Evolutionary conservation across 2,888 invertebrate species (phyloP).

Genomic region (Poecilus cupreus): DNA sequence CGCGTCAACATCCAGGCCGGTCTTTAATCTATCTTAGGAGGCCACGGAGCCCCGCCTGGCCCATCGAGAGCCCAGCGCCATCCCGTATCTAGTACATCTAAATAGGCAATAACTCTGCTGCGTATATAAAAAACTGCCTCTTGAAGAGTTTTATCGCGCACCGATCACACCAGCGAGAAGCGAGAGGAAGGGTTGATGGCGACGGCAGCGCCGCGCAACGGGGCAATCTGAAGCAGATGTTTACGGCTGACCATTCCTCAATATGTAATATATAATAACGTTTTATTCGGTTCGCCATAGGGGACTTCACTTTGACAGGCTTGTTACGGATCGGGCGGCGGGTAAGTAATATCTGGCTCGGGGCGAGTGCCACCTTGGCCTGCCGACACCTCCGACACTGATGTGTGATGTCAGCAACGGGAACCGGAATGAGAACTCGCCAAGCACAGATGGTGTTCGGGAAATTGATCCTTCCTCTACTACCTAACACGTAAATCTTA

Average conservation of each 20-base stretch:
- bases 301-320: slow-evolving; percentile 58
- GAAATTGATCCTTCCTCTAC: not conserved
- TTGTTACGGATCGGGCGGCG: slow-evolving; percentile 43
- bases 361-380: slow-evolving; percentile 44
- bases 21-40: not conserved
- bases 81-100: slow-evolving; percentile 56
- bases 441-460: slow-evolving; percentile 9
- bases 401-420: not conserved
- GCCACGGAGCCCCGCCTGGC: slow-evolving; percentile 1
- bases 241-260: slow-evolving; percentile 58
- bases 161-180: slow-evolving; percentile 23
- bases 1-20: slow-evolving; percentile 7
- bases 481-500: not conserved
- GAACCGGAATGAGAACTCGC: not conserved
- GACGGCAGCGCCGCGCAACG: slow-evolving; percentile 7
- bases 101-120: slow-evolving; percentile 55
- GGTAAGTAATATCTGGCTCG: not conserved
- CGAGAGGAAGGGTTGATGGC: slow-evolving; percentile 15
- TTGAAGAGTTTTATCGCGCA: slow-evolving; percentile 52
- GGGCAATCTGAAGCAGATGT: too few relatives aligned
- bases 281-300: slow-evolving; percentile 58
- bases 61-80: not conserved
- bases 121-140: slow-evolving; percentile 54
- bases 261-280: slow-evolving; percentile 61
- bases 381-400: slow-evolving; percentile 25